A percentile compares a stretch with the other conserved stretches of the same genome.
phyloP scores from a whole-genome alignment of 2,113 vertebrate genomes.

The Mystacornis crossleyi region DNA sequence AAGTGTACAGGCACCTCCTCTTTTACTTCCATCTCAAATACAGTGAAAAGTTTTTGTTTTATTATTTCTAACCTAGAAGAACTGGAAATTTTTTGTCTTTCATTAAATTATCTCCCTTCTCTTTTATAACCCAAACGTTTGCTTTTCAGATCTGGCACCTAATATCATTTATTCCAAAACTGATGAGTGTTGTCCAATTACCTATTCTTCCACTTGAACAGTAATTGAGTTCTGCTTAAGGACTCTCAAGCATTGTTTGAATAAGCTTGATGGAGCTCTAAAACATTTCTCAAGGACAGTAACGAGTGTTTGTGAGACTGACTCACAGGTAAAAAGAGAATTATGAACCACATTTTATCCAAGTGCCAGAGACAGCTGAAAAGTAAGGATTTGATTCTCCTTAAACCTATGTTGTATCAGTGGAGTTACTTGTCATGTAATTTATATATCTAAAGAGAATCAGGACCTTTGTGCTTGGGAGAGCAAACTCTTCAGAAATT shows the following conservation, averaged over 20 bases:
- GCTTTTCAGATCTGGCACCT: slow-evolving; percentile 24
- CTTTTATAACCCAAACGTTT: slow-evolving; percentile 5
- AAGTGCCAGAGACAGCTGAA: not conserved
- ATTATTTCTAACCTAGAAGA: not conserved
- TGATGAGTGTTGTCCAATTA: slow-evolving; percentile 28
- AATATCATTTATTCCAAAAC: slow-evolving; percentile 2
- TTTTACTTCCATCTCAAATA: not conserved
- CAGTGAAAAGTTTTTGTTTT: not conserved
- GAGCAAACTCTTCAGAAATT: not conserved
- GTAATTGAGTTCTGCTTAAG: slow-evolving; percentile 29
- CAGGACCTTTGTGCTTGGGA: not conserved
- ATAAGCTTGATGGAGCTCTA: not conserved
- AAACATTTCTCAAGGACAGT: not conserved
- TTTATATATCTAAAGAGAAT: not conserved
- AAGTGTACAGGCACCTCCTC: not conserved
- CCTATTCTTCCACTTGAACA: slow-evolving; percentile 31
- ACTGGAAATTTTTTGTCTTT: not conserved
- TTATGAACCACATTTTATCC: not conserved
- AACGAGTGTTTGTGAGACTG: not conserved
- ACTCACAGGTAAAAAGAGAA: not conserved
- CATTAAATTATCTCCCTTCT: not conserved
- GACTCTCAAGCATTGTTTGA: not conserved
- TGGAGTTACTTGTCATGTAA: not conserved
- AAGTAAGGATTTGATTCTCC: not conserved
- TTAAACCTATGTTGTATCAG: not conserved